A percentile compares a stretch with the other conserved stretches of the same genome.
Conservation (phyloP, 2,113 vertebrate genomes). For the Dasyprocta punctata region DNA sequence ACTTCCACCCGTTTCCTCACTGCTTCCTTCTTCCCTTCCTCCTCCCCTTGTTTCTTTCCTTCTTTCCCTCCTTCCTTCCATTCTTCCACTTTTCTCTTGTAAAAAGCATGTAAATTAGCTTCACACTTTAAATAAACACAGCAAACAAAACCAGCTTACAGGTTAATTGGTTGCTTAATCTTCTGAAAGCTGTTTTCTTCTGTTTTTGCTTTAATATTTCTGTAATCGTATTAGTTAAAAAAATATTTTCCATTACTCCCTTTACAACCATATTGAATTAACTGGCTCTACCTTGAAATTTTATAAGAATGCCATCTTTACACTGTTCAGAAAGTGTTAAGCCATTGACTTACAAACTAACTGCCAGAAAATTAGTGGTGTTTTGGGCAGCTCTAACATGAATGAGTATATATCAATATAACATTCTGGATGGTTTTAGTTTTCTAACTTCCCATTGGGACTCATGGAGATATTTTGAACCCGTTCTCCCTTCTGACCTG, state of each 20-base stretch:
- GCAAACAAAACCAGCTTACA: not conserved
- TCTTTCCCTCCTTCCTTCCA: not conserved
- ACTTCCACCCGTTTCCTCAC: not conserved
- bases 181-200: not conserved
- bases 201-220: not conserved
- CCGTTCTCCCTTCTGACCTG: not conserved
- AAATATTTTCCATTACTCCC: not conserved
- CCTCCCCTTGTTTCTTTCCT: not conserved
- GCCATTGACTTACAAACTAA: not conserved
- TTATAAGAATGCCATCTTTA: constrained; percentile 17
- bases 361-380: not conserved
- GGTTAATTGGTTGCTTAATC: not conserved
- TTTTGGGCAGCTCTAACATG: not conserved
- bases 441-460: not conserved
- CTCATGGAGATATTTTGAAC: not conserved
- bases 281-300: constrained; percentile 8
- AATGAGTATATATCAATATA: not conserved
- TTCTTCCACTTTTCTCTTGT: not conserved
- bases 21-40: not conserved
- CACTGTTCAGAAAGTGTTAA: not conserved
- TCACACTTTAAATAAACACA: not conserved
- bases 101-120: not conserved
- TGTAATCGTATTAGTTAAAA: not conserved
- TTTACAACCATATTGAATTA: not conserved
- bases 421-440: not conserved